A percentile compares a stretch with the other conserved stretches of the same genome.
Conservation (phyloP, 2,888 invertebrate genomes). For the Trissolcus brochymenae region DNA sequence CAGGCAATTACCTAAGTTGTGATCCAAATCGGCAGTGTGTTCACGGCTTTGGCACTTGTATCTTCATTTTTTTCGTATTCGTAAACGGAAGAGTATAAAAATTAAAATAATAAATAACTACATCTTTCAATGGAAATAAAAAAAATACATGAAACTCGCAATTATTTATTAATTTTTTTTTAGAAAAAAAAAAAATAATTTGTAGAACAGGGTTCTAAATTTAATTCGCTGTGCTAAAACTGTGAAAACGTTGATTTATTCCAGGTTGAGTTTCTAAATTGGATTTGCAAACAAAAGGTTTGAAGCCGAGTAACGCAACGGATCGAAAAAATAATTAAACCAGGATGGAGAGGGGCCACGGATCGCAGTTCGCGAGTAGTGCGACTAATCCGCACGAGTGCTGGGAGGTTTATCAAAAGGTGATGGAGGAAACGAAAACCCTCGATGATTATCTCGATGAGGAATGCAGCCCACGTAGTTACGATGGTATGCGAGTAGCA, state of each 20-base stretch:
- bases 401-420: slow-evolving; percentile 83
- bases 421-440: slow-evolving; percentile 79
- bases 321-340: slow-evolving; percentile 8
- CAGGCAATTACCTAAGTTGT: no score
- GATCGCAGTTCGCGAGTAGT: slow-evolving; percentile 66
- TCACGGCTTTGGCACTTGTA: no score
- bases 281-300: not conserved
- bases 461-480: slow-evolving; percentile 77
- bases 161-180: no score
- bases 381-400: slow-evolving; percentile 81
- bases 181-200: no score
- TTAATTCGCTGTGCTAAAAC: not conserved
- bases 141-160: no score
- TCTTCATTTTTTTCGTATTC: not conserved
- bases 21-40: no score
- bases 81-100: not conserved
- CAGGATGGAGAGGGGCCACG: slow-evolving; percentile 69
- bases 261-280: not conserved
- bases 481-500: slow-evolving; percentile 65
- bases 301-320: not conserved
- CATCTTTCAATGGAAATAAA: not conserved
- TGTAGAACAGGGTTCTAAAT: not conserved
- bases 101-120: not conserved
- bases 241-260: not conserved
- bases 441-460: slow-evolving; percentile 80